Conservation (phyloP, 2,113 vertebrate species). For the Burhinus oedicnemus region DNA sequence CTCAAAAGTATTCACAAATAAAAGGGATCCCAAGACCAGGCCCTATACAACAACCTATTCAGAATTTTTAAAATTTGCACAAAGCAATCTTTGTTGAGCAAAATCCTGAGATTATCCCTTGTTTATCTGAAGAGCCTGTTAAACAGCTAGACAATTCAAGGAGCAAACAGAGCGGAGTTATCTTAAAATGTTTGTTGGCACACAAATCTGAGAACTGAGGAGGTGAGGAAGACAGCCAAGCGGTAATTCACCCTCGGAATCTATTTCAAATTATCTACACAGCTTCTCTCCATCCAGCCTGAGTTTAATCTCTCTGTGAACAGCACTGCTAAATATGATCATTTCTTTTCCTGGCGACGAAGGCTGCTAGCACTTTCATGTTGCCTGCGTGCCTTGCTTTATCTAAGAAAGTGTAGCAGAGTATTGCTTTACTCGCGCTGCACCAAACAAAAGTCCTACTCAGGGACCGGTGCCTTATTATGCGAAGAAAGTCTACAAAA, state of each 20-base stretch:
- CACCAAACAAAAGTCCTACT: slow-evolving; percentile 32
- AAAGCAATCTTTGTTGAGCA: slow-evolving; percentile 25
- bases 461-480: background rate
- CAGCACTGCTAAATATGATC: background rate
- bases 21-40: background rate
- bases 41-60: background rate
- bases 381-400: slow-evolving; percentile 8
- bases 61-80: slow-evolving; percentile 9
- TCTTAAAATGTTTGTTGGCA: slow-evolving; percentile 54
- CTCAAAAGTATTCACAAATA: background rate
- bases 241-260: slow-evolving; percentile 4
- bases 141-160: slow-evolving; percentile 41
- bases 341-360: background rate
- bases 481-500: background rate
- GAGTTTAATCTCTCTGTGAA: slow-evolving; percentile 23
- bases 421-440: slow-evolving; percentile 15
- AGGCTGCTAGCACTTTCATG: background rate
- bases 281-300: background rate
- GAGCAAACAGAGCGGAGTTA: slow-evolving; percentile 46
- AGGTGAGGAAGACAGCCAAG: slow-evolving; percentile 37
- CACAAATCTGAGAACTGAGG: background rate
- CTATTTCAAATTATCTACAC: slow-evolving; percentile 36
- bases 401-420: slow-evolving; percentile 21
- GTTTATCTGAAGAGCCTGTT: slow-evolving; percentile 39
- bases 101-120: slow-evolving; percentile 51